Percentiles rank a stretch among this genome's conserved stretches.
These are phyloP conservation scores for Polymixis lichenea DNA, from an alignment of 2,888 invertebrate species.

Conservation along the genomic window DNA sequence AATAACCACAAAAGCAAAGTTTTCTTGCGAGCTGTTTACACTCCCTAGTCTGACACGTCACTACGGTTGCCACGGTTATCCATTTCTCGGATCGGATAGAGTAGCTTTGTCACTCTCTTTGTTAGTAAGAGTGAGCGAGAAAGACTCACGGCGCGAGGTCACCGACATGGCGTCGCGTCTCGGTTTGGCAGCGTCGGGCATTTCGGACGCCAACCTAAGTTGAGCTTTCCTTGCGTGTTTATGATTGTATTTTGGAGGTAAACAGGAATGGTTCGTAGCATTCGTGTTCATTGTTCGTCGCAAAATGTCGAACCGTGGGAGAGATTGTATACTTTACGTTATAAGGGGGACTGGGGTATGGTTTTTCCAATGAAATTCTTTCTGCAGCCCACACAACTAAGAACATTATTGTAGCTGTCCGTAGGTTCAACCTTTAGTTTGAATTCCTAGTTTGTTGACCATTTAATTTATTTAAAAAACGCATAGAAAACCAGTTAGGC, in stretches of 20 bases:
- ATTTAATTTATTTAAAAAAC: background rate
- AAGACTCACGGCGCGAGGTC: slow-evolving; percentile 73
- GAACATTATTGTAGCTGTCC: background rate
- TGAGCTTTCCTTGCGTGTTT: slow-evolving; percentile 57
- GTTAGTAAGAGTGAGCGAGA: slow-evolving; percentile 66
- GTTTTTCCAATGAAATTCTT: background rate
- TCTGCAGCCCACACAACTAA: background rate
- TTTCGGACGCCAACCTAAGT: slow-evolving; percentile 59
- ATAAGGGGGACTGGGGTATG: background rate
- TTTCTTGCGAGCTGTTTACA: slow-evolving; percentile 71
- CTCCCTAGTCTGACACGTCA: slow-evolving; percentile 78
- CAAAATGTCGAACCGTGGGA: slow-evolving; percentile 59
- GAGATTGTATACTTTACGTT: slow-evolving; percentile 61
- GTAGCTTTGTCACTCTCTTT: slow-evolving; percentile 68
- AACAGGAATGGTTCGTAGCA: slow-evolving; percentile 26
- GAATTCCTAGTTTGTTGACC: slow-evolving; percentile 3
- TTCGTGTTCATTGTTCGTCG: slow-evolving; percentile 49
- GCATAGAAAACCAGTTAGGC: background rate
- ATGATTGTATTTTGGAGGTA: slow-evolving; percentile 26
- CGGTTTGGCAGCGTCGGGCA: slow-evolving; percentile 60
- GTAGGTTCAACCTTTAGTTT: no score
- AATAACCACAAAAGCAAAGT: slow-evolving; percentile 58
- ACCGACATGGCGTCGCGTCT: slow-evolving; percentile 75
- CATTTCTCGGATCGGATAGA: slow-evolving; percentile 80
- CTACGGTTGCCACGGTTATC: slow-evolving; percentile 67